These are phyloP conservation scores for Rousettus madagascariensis DNA, from an alignment of 2,797 vertebrate genomes.

Conservation along the genomic window DNA sequence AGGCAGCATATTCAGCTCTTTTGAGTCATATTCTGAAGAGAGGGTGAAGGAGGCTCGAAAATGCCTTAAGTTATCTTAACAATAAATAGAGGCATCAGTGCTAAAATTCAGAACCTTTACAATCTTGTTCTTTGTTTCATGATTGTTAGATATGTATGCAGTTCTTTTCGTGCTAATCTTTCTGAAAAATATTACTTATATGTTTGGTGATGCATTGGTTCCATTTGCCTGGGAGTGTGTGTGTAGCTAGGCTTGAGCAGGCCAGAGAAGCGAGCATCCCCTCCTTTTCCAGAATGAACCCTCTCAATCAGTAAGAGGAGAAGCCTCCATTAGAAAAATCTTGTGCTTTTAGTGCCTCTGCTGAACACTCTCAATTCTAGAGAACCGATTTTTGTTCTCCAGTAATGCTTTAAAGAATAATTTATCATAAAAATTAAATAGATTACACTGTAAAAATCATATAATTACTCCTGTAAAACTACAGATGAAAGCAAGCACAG, in stretches of 20 bases:
- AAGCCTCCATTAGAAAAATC: background rate
- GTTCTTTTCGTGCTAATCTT: background rate
- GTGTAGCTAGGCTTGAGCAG: background rate
- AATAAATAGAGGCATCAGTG: background rate
- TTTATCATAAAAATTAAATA: slow-evolving; percentile 64
- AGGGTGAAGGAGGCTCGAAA: background rate
- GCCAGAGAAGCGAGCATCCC: background rate
- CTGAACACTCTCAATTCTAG: background rate
- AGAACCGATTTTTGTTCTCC: slow-evolving; percentile 42
- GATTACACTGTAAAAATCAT: slow-evolving; percentile 66
- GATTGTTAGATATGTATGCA: background rate
- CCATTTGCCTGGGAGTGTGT: background rate
- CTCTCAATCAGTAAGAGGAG: background rate
- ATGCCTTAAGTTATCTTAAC: background rate
- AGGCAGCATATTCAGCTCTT: background rate
- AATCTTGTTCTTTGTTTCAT: background rate
- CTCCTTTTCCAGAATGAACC: background rate
- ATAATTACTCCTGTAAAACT: slow-evolving; percentile 69
- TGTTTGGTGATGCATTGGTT: background rate
- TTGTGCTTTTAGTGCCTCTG: background rate
- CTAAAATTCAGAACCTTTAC: slow-evolving; percentile 35
- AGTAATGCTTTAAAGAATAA: slow-evolving; percentile 44
- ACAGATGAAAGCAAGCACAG: slow-evolving; percentile 63
- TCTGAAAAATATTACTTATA: background rate
- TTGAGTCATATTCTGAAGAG: background rate